Base-by-base conservation (phyloP, 1,140 invertebrate species). In the Anoplophora glabripennis region DNA sequence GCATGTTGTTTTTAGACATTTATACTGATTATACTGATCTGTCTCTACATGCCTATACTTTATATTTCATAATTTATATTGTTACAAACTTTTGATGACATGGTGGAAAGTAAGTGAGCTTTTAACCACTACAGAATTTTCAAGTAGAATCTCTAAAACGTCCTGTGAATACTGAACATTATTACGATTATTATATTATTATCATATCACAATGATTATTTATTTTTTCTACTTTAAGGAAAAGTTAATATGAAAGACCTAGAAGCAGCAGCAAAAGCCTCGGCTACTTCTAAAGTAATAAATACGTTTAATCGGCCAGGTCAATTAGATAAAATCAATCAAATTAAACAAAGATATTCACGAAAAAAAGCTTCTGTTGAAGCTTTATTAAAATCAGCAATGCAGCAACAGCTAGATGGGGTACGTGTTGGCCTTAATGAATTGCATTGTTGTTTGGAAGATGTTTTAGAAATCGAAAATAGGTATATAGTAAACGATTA, bases 351-450 rank as follows among this genome's bases (percentile, higher is more conserved):
- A 66, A 70, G 89, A 69, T 88, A 92, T 56, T 82, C 82, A 9
- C 79, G 90, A 12, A 93, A 94, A 61, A 90, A 98, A 79, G 92
- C 93, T 1, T 96, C 96, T 5, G 93, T 97, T 18, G 96, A 99
- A 79, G 93, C 95, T 10, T 92, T 97, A 84, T 76, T 99, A 12
- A 98, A 99, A 79, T 97, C 94, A n/a, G 94, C 94, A 5, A 94
- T 99, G 80, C 96, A 99, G 78, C 94, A 93, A 69, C 96, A 99
- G 78, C 76, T 99, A 37, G 96, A 99, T 79, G 96, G 95, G 0
- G 96, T 99, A 0, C 84, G 90, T 67, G 89, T 93, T 9, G 96
- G 96, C 0, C 83, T 99, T n/a, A 88, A 90, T 70, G 92, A 98
- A 73, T 77, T 99, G 11, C 84, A 93, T 66, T 83, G 84, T 28